Percentiles rank a stretch among this genome's conserved stretches.
phyloP scores from a whole-genome alignment of 2,888 invertebrate species.

The Catocala nupta region DNA sequence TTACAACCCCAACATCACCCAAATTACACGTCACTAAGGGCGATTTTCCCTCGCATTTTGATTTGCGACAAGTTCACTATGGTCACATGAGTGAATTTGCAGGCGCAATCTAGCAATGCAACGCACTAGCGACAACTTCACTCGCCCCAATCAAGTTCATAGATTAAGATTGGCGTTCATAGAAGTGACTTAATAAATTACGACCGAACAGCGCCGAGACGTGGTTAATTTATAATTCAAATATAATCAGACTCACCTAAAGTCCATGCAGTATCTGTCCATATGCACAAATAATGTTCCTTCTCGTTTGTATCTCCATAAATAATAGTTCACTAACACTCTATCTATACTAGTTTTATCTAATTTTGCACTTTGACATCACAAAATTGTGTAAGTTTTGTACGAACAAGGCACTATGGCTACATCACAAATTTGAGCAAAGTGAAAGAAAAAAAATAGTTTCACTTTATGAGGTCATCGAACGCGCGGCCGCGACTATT shows the following conservation, averaged over 20 bases:
- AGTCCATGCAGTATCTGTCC: conserved; percentile 71
- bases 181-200: conserved; percentile 60
- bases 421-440: conserved; percentile 85
- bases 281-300: conserved; percentile 66
- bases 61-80: conserved; percentile 58
- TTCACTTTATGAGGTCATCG: conserved; percentile 78
- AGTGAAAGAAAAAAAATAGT: conserved; percentile 71
- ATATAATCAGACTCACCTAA: conserved; percentile 68
- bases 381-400: conserved; percentile 76
- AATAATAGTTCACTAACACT: conserved; percentile 72
- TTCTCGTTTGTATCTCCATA: conserved; percentile 49
- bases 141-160: conserved; percentile 82
- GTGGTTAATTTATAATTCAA: conserved; percentile 34
- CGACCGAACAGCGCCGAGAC: conserved; percentile 31
- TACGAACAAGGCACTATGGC: conserved; percentile 80
- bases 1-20: conserved; percentile 53
- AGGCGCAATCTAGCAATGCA: conserved; percentile 79
- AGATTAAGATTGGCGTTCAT: conserved; percentile 83
- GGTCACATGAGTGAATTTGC: conserved; percentile 70
- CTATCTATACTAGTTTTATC: conserved; percentile 66
- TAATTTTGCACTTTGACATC: conserved; percentile 84
- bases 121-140: conserved; percentile 71
- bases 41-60: conserved; percentile 56
- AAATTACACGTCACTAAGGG: conserved; percentile 47
- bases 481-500: conserved; percentile 65